phyloP scores from a whole-genome alignment of 2,888 invertebrate genomes.

The Tupiocoris notatus region DNA sequence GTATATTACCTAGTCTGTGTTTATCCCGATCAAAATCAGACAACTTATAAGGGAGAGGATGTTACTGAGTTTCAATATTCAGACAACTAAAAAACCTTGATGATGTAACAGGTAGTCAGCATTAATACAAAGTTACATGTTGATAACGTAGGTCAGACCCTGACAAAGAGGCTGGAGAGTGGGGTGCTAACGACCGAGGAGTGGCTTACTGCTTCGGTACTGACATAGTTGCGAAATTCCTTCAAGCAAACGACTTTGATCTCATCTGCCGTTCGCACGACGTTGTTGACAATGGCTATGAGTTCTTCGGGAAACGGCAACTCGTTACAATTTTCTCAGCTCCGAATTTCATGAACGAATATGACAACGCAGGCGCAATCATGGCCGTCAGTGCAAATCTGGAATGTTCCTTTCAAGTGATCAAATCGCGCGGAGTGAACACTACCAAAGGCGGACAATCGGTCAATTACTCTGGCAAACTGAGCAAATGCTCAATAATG shows the following conservation, averaged over 20 bases:
- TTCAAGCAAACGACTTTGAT: slow-evolving; percentile 65
- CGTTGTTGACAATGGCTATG: slow-evolving; percentile 54
- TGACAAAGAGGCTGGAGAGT: slow-evolving; percentile 60
- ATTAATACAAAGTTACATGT: too few species aligned
- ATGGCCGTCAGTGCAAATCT: slow-evolving; percentile 42
- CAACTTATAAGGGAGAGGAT: too few species aligned
- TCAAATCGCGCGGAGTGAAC: slow-evolving; percentile 28
- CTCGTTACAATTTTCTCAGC: slow-evolving; percentile 48
- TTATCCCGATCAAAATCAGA: too few species aligned
- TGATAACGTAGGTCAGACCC: slow-evolving; percentile 57
- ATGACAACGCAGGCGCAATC: slow-evolving; percentile 44
- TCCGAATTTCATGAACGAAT: slow-evolving; percentile 45
- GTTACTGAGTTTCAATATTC: too few species aligned
- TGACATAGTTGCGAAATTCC: slow-evolving; percentile 64
- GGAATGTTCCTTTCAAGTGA: slow-evolving; percentile 45
- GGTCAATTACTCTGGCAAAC: background rate
- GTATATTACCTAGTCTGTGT: too few species aligned
- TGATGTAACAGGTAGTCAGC: too few species aligned
- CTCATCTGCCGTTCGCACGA: slow-evolving; percentile 67
- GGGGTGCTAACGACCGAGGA: slow-evolving; percentile 66
- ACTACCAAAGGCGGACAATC: background rate
- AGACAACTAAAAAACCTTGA: too few species aligned
- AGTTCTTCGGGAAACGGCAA: slow-evolving; percentile 48
- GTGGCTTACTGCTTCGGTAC: slow-evolving; percentile 65
- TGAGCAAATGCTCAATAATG: slow-evolving; percentile 17